A percentile compares a stretch with the other conserved stretches of the same genome.
phyloP scores from a whole-genome alignment of 2,888 invertebrate genomes.

The Physocephala rufipes region DNA sequence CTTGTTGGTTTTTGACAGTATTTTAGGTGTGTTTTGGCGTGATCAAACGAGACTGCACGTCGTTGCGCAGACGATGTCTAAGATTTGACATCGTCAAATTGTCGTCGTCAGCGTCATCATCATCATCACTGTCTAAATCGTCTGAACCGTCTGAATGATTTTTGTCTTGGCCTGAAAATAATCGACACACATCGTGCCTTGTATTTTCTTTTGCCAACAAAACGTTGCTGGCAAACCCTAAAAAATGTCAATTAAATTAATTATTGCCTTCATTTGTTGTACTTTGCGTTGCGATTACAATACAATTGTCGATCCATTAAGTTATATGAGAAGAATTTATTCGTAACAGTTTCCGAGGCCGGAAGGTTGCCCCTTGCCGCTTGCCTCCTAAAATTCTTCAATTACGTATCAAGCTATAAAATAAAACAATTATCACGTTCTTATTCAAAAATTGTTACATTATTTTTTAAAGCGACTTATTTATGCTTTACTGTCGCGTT shows the following conservation, averaged over 20 bases:
- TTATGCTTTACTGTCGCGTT: too few species aligned
- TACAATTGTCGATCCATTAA: not conserved
- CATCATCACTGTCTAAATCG: not conserved
- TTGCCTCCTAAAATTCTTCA: too few species aligned
- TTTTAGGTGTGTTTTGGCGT: slow-evolving; percentile 50
- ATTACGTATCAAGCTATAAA: not conserved
- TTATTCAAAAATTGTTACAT: too few species aligned
- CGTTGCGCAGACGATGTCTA: slow-evolving; percentile 37
- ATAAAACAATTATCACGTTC: too few species aligned
- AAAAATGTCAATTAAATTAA: slow-evolving; percentile 65
- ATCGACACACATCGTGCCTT: slow-evolving; percentile 11
- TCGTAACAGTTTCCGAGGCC: not conserved
- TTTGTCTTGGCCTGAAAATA: slow-evolving; percentile 16
- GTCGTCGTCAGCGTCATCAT: slow-evolving; percentile 24
- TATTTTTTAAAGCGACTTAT: not conserved
- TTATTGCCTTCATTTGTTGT: slow-evolving; percentile 50
- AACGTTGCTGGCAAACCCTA: slow-evolving; percentile 47
- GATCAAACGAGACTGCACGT: slow-evolving; percentile 55
- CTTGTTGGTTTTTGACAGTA: slow-evolving; percentile 45
- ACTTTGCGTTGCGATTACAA: slow-evolving; percentile 36
- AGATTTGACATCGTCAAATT: slow-evolving; percentile 21
- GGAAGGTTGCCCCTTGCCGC: too few species aligned
- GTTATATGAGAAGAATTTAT: not conserved
- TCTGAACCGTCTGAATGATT: not conserved
- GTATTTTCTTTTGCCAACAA: not conserved